Percentiles rank a stretch among this genome's conserved stretches.
Conservation (phyloP, 2,113 vertebrate genomes). For the Bambusicola thoracicus region DNA sequence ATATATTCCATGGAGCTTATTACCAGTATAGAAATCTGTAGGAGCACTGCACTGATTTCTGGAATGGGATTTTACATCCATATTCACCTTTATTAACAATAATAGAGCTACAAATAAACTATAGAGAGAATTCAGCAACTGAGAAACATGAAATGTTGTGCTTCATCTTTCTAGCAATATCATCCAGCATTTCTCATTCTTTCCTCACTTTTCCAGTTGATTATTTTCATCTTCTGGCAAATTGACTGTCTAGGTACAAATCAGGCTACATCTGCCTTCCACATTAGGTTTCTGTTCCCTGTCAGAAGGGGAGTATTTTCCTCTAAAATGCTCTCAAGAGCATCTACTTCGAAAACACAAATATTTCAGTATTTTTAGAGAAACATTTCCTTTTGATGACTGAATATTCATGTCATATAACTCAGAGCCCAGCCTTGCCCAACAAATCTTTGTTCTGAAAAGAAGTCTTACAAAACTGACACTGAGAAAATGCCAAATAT, state of each 20-base stretch:
- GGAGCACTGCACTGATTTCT: neutral
- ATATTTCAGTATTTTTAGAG: neutral
- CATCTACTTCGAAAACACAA: neutral
- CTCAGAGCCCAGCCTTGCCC: neutral
- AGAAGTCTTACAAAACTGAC: neutral
- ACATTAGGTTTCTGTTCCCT: neutral
- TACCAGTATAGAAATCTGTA: neutral
- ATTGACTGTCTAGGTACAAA: neutral
- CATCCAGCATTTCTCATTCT: neutral
- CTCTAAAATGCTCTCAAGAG: neutral
- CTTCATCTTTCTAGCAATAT: neutral
- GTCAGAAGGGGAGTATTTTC: neutral
- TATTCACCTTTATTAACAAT: neutral
- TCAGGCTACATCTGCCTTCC: neutral
- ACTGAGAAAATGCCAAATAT: neutral
- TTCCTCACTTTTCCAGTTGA: neutral
- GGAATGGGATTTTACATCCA: accelerated
- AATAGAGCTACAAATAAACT: neutral
- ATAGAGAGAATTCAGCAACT: neutral
- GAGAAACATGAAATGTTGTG: neutral
- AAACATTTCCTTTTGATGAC: neutral
- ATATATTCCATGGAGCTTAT: neutral
- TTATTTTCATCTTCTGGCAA: neutral
- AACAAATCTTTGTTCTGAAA: neutral
- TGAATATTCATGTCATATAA: neutral